phyloP scores from a whole-genome alignment of 2,113 vertebrate genomes.

The Hyla sarda region DNA sequence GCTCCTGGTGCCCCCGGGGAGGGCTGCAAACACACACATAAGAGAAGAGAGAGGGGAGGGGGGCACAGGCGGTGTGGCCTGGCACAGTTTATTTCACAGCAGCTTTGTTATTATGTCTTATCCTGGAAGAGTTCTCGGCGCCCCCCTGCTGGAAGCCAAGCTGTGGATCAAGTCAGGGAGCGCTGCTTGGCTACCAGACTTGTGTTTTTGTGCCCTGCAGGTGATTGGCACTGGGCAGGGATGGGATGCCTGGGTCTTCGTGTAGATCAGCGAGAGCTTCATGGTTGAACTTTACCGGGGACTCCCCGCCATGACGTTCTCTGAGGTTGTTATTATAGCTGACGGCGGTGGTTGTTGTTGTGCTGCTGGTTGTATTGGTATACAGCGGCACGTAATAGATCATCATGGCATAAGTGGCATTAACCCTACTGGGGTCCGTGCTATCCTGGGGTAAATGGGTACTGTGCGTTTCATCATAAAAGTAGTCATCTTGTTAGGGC shows the following conservation, averaged over 20 bases:
- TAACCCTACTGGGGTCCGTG: background rate
- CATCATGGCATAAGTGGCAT: background rate
- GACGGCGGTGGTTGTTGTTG: background rate
- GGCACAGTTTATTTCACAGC: constrained; percentile 23
- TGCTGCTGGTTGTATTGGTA: background rate
- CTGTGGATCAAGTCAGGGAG: background rate
- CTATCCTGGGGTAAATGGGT: background rate
- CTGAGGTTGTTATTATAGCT: background rate
- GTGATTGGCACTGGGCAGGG: constrained; percentile 29
- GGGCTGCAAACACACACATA: background rate
- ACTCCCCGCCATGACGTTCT: background rate
- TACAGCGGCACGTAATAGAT: background rate
- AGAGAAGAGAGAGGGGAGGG: background rate
- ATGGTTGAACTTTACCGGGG: constrained; percentile 5
- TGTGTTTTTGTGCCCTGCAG: constrained; percentile 20
- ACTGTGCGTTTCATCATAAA: background rate
- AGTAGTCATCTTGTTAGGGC: too few relatives aligned
- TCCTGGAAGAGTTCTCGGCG: background rate
- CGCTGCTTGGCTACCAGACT: background rate
- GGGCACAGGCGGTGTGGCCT: constrained; percentile 14
- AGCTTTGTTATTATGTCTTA: constrained; percentile 24
- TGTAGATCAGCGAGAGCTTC: background rate
- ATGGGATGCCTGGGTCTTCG: background rate
- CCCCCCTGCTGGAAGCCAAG: constrained; percentile 11
- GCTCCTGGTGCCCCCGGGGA: constrained; percentile 19